Conservation (phyloP, 1,140 invertebrate species). For the Leptinotarsa lineolata region DNA sequence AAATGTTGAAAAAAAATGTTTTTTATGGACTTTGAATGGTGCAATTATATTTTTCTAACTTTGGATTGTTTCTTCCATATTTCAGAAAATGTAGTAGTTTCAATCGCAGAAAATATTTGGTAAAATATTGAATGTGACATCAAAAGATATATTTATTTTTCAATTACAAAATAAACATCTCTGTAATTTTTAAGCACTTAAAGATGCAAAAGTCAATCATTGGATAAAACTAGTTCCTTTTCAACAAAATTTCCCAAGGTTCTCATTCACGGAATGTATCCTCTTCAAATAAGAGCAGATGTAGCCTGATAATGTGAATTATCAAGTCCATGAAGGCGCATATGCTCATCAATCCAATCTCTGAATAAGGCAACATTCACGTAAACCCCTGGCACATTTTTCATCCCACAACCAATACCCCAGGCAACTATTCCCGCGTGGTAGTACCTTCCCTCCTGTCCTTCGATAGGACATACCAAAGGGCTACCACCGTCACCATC, state of each 20-base stretch:
- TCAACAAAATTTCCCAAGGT: not conserved
- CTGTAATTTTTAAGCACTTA: no score
- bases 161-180: no score
- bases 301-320: not conserved
- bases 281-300: not conserved
- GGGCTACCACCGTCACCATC: constrained; percentile 67
- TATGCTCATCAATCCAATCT: constrained; percentile 47
- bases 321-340: constrained; percentile 27
- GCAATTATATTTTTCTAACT: no score
- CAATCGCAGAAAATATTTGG: no score
- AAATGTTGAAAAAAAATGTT: no score
- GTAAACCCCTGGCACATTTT: constrained; percentile 59
- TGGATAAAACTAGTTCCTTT: no score
- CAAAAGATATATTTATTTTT: no score
- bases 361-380: constrained; percentile 44
- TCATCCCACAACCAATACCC: constrained; percentile 61
- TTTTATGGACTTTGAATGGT: no score
- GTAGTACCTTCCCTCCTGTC: constrained; percentile 48
- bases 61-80: no score
- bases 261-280: not conserved
- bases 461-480: constrained; percentile 57
- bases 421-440: constrained; percentile 60
- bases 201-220: no score
- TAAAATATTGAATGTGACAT: no score
- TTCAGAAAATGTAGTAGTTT: no score